These are phyloP conservation scores for Apamea monoglypha DNA, from an alignment of 2,888 invertebrate species.

Conservation along the genomic window DNA sequence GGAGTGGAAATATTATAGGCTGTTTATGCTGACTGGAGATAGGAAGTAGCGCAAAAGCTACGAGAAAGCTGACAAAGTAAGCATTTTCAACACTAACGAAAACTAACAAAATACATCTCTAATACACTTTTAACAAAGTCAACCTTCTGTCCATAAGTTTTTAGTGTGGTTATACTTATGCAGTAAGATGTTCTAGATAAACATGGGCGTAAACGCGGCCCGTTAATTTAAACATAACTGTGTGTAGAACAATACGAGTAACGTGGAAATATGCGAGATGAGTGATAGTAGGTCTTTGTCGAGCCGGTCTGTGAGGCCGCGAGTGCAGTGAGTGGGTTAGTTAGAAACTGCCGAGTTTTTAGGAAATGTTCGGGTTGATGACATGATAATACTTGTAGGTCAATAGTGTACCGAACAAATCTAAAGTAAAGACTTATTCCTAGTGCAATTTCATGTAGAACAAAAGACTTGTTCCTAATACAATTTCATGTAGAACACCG, in stretches of 20 bases:
- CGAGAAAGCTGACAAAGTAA: not conserved
- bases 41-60: not conserved
- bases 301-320: slow-evolving; percentile 17
- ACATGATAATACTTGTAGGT: not conserved
- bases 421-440: too few species aligned
- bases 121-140: not conserved
- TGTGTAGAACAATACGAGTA: slow-evolving; percentile 50
- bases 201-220: slow-evolving; percentile 55
- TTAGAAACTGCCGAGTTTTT: not conserved
- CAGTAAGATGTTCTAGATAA: slow-evolving; percentile 63
- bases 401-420: too few species aligned
- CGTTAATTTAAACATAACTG: slow-evolving; percentile 63
- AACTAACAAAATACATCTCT: too few species aligned
- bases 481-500: too few species aligned
- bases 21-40: not conserved
- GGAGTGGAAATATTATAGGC: too few species aligned
- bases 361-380: not conserved
- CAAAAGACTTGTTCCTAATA: too few species aligned
- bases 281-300: slow-evolving; percentile 44
- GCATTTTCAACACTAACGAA: too few species aligned
- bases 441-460: too few species aligned
- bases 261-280: slow-evolving; percentile 65
- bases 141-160: slow-evolving; percentile 5
- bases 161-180: slow-evolving; percentile 12
- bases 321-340: not conserved